phyloP scores from a whole-genome alignment of 1,140 invertebrate species.

The Drosophila sucinea region DNA sequence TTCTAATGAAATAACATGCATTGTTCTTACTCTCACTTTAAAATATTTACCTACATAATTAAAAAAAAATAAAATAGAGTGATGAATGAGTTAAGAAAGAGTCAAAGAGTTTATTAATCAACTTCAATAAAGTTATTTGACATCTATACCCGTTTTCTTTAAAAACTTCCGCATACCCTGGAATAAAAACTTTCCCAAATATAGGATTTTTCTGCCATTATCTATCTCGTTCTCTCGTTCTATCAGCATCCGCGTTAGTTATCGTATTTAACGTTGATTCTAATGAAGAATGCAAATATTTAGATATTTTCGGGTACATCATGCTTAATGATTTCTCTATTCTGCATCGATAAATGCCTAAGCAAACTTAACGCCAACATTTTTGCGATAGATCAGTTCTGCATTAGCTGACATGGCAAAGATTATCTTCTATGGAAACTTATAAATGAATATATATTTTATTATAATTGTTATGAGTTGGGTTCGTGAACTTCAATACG shows the following conservation, averaged over 20 bases:
- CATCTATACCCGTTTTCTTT: not conserved
- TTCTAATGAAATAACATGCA: too few species aligned
- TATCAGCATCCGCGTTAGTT: not conserved
- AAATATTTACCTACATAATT: too few species aligned
- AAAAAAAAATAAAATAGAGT: too few species aligned
- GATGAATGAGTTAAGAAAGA: too few species aligned
- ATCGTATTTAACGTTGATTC: not conserved
- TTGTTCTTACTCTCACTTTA: too few species aligned
- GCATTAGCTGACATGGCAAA: too few species aligned
- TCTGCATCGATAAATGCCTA: not conserved
- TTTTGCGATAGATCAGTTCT: conserved; percentile 20
- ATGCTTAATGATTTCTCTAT: conserved; percentile 1
- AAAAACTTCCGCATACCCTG: not conserved
- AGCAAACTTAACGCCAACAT: not conserved
- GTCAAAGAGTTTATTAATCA: too few species aligned
- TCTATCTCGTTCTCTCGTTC: not conserved
- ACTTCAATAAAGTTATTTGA: too few species aligned
- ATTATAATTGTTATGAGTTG: conserved; percentile 18
- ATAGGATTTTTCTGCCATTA: not conserved
- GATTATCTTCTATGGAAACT: not conserved
- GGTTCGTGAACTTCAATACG: conserved; percentile 10
- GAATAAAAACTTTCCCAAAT: conserved; percentile 5
- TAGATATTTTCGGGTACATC: not conserved
- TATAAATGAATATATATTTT: not conserved
- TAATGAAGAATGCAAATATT: conserved; percentile 6